phyloP scores from a whole-genome alignment of 2,888 invertebrate genomes.

The Drosophila kuntzei region DNA sequence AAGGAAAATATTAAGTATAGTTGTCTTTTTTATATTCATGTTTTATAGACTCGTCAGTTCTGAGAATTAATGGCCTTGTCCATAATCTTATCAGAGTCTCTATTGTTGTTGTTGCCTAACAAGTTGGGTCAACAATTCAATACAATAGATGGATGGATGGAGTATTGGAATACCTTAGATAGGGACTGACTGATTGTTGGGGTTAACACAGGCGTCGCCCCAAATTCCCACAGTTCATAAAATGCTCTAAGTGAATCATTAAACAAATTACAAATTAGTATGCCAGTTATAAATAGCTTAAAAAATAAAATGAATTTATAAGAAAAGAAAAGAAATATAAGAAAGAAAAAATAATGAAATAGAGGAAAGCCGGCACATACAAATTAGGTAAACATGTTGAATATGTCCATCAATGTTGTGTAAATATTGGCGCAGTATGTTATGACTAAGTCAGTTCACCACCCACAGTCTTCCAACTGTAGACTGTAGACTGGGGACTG shows the following conservation, averaged over 20 bases:
- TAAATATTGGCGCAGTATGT: conserved; percentile 73
- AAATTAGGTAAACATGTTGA: conserved; percentile 68
- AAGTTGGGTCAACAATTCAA: conserved; percentile 63
- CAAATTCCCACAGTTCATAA: conserved; percentile 68
- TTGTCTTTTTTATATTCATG: conserved; percentile 19
- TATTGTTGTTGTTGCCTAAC: conserved; percentile 41
- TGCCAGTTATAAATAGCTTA: conserved; percentile 74
- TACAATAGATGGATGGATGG: conserved; percentile 39
- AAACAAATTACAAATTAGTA: conserved; percentile 80
- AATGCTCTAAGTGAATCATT: conserved; percentile 75
- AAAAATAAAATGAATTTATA: conserved; percentile 32
- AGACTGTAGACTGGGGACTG: background rate
- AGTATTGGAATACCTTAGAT: conserved; percentile 27
- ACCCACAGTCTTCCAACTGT: conserved; percentile 48
- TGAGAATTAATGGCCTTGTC: conserved; percentile 38
- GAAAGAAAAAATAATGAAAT: conserved; percentile 29
- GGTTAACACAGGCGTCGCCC: conserved; percentile 22
- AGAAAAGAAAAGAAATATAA: conserved; percentile 33
- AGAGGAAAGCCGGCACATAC: conserved; percentile 35
- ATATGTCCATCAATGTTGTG: conserved; percentile 71
- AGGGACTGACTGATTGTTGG: conserved; percentile 14
- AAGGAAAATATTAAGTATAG: background rate
- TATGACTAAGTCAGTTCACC: conserved; percentile 35
- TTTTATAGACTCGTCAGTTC: conserved; percentile 34
- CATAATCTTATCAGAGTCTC: conserved; percentile 54